Evolutionary conservation across 2,888 invertebrate species (phyloP).

Genomic region (Drosophila peninsularis): DNA sequence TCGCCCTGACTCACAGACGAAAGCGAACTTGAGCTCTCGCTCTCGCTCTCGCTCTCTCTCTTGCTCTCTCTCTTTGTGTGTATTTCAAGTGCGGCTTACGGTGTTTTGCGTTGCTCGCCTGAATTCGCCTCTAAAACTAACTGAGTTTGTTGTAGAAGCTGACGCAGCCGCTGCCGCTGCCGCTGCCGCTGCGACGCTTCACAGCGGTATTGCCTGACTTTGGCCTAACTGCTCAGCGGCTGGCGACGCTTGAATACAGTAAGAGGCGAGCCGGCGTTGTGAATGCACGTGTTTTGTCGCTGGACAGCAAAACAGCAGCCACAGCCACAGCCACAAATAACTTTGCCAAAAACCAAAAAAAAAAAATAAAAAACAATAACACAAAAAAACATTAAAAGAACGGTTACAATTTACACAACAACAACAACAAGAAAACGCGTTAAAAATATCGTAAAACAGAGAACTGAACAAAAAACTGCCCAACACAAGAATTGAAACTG

Average conservation of each 20-base stretch:
- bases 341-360: constrained; percentile 17
- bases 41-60: neutral
- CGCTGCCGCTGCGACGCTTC: constrained; percentile 26
- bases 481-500: constrained; percentile 20
- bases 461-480: constrained; percentile 37
- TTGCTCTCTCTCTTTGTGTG: constrained; percentile 33
- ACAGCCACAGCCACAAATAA: constrained; percentile 49
- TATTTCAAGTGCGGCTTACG: constrained; percentile 69
- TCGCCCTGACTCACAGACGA: constrained; percentile 55
- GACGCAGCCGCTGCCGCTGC: constrained; percentile 20
- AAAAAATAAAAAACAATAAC: constrained; percentile 8
- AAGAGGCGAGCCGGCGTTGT: constrained; percentile 85
- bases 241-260: constrained; percentile 84
- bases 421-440: constrained; percentile 19
- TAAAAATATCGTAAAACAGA: constrained; percentile 23
- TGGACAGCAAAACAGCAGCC: constrained; percentile 55
- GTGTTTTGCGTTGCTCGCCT: constrained; percentile 68
- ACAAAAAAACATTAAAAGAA: constrained; percentile 25
- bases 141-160: constrained; percentile 67
- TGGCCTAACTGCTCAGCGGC: constrained; percentile 83
- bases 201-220: constrained; percentile 64
- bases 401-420: constrained; percentile 29
- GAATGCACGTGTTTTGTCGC: constrained; percentile 84
- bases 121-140: constrained; percentile 71
- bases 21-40: constrained; percentile 56